Conservation (phyloP, 2,888 invertebrate species). For the Calameuta pallipes region DNA sequence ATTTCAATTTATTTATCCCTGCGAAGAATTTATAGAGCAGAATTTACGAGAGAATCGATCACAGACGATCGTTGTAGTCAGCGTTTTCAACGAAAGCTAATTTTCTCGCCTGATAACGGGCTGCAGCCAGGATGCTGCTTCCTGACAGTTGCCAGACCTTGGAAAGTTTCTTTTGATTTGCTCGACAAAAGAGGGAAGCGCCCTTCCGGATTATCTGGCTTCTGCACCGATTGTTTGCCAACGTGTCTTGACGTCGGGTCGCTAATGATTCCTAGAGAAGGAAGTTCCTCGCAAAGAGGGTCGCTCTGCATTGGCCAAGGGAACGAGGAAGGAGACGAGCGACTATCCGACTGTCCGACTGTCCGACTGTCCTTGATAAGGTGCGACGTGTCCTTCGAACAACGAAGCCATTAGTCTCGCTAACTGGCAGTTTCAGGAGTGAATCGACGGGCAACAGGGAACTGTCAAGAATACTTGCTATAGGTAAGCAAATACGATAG, state of each 20-base stretch:
- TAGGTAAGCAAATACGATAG: too few species aligned
- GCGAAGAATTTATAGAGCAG: too few species aligned
- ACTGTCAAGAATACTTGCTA: too few species aligned
- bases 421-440: slow-evolving; percentile 24
- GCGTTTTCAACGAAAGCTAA: too few species aligned
- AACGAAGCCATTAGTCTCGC: slow-evolving; percentile 12
- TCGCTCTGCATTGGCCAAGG: slow-evolving; percentile 3
- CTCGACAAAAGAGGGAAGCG: too few species aligned
- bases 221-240: slow-evolving; percentile 29
- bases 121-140: too few species aligned
- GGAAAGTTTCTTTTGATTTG: too few species aligned
- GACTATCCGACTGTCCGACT: slow-evolving; percentile 19
- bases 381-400: neutral
- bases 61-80: too few species aligned
- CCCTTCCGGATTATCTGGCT: neutral
- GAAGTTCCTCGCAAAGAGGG: slow-evolving; percentile 31
- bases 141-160: too few species aligned
- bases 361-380: neutral
- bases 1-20: too few species aligned
- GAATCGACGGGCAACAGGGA: slow-evolving; percentile 16
- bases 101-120: too few species aligned
- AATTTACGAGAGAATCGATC: too few species aligned
- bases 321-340: slow-evolving; percentile 20
- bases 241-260: slow-evolving; percentile 18
- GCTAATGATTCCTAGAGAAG: slow-evolving; percentile 35